Evolutionary conservation across 1,140 invertebrate genomes (phyloP).

Genomic region (Belonocnema kinseyi): DNA sequence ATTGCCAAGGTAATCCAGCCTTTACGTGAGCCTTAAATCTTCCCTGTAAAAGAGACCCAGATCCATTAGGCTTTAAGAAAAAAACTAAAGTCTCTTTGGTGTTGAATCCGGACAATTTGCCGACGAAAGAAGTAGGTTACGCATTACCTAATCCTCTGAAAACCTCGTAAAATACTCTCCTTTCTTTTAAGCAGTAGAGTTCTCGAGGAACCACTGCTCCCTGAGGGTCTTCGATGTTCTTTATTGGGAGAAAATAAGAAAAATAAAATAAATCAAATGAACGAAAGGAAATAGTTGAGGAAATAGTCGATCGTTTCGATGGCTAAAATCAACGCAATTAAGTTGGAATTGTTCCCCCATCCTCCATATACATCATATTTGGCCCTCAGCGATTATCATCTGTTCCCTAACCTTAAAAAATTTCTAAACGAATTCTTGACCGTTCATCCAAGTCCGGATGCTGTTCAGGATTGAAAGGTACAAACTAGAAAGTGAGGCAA

Average conservation of each 20-base stretch:
- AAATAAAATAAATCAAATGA: conserved; percentile 38
- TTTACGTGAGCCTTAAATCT: too few species aligned
- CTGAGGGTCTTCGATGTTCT: conserved; percentile 16
- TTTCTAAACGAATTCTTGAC: not conserved
- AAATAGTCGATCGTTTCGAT: too few species aligned
- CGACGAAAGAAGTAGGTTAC: not conserved
- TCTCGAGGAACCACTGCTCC: conserved; percentile 13
- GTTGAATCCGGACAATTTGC: conserved; percentile 24
- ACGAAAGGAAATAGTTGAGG: not conserved
- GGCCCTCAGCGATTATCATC: too few species aligned
- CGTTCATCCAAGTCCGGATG: conserved; percentile 24
- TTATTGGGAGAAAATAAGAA: not conserved
- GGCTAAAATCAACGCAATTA: too few species aligned
- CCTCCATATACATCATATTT: too few species aligned
- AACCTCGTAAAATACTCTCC: not conserved
- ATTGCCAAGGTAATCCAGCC: too few species aligned
- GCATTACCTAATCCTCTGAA: not conserved
- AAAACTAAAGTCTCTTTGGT: not conserved
- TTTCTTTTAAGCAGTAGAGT: not conserved
- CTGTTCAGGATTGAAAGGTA: too few species aligned
- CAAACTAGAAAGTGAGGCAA: too few species aligned
- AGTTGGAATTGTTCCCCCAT: too few species aligned
- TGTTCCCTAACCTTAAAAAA: too few species aligned
- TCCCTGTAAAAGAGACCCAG: not conserved
- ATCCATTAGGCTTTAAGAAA: not conserved